Percentiles rank a stretch among this genome's conserved stretches.
These are phyloP conservation scores for Anadara kagoshimensis DNA, from an alignment of 1,140 invertebrate genomes.

Conservation along the genomic window DNA sequence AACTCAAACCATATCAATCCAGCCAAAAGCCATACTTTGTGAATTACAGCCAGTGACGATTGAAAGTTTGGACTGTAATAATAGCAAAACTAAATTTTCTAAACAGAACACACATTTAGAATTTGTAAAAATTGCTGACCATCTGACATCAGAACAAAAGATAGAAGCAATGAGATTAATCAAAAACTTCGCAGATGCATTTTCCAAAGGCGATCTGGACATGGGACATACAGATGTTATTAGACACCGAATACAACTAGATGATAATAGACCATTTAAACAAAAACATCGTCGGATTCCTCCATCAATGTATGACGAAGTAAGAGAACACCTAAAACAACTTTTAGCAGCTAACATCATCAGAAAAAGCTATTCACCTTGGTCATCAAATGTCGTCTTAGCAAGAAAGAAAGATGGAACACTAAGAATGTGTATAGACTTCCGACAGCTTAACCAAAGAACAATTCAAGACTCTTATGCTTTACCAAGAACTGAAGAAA, in stretches of 20 bases:
- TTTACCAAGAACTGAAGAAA: constrained; percentile 2
- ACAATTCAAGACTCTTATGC: constrained; percentile 6
- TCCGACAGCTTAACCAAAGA: background rate
- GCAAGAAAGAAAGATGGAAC: constrained; percentile 1
- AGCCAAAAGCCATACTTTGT: background rate
- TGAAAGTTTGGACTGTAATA: background rate
- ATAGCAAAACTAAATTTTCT: background rate
- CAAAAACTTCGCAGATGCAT: background rate
- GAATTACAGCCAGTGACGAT: background rate
- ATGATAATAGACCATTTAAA: constrained; percentile 11
- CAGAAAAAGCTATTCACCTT: background rate
- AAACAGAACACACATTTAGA: background rate
- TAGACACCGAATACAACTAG: background rate
- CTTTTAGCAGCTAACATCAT: background rate
- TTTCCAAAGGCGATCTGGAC: constrained; percentile 10
- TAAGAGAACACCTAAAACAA: constrained; percentile 2
- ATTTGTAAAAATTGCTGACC: background rate
- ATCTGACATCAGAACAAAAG: background rate
- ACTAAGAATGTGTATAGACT: background rate
- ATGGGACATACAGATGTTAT: background rate
- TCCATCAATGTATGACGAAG: constrained; percentile 11
- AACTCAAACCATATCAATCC: background rate
- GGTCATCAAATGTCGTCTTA: background rate
- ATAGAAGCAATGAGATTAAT: background rate
- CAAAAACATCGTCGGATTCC: background rate